These are phyloP conservation scores for Bufo gargarizans DNA, from an alignment of 2,113 vertebrate genomes.

Conservation along the genomic window DNA sequence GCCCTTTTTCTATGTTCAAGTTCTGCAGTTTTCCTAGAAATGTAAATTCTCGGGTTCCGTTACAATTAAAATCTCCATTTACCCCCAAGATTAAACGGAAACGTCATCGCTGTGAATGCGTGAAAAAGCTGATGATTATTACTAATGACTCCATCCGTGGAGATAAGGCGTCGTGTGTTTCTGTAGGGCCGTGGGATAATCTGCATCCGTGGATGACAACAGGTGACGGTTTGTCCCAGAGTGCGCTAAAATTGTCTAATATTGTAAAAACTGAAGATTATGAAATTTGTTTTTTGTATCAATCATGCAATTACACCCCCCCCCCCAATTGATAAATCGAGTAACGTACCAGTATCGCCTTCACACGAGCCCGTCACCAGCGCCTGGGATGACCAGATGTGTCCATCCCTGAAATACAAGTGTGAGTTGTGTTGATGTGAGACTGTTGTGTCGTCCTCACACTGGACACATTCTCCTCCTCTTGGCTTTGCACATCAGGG, in stretches of 20 bases:
- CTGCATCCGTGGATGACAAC: background rate
- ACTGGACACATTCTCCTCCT: background rate
- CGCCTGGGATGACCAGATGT: background rate
- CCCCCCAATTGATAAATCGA: no score
- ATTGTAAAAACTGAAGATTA: no score
- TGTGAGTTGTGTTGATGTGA: background rate
- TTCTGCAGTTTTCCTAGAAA: background rate
- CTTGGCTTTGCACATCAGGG: background rate
- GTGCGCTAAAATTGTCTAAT: background rate
- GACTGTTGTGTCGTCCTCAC: background rate
- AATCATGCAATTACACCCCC: no score
- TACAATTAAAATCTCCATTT: background rate
- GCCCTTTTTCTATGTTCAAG: background rate
- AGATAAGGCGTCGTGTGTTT: background rate
- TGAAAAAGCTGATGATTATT: no score
- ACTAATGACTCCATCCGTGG: background rate
- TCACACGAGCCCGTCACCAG: background rate
- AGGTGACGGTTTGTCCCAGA: background rate
- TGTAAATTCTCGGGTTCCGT: background rate
- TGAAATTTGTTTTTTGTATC: no score
- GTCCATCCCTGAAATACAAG: slow-evolving; percentile 37
- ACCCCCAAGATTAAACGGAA: background rate
- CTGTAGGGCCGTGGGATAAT: background rate
- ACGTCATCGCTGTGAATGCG: no score
- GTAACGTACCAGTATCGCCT: background rate